Conservation (phyloP, 2,888 invertebrate genomes). For the Chorisops tibialis region DNA sequence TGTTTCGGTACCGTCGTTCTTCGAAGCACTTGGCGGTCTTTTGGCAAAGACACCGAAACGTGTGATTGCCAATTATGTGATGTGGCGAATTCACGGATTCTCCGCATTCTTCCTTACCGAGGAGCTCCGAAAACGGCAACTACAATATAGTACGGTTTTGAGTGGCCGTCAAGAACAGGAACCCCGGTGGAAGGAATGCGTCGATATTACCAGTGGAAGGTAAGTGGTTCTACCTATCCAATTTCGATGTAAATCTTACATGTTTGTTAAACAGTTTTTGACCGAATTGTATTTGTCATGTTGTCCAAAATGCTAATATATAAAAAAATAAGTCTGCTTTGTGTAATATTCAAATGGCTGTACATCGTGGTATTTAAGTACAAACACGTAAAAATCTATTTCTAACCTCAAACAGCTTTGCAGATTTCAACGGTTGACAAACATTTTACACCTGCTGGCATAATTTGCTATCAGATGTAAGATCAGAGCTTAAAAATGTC, state of each 20-base stretch:
- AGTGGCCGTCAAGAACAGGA: constrained; percentile 82
- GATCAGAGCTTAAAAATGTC: too few relatives aligned
- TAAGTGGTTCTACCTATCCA: constrained; percentile 46
- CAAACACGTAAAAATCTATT: too few relatives aligned
- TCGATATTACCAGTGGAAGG: constrained; percentile 75
- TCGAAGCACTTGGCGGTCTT: constrained; percentile 66
- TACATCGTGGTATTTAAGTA: too few relatives aligned
- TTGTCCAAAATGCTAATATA: too few relatives aligned
- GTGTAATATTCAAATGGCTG: too few relatives aligned
- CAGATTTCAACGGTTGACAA: too few relatives aligned
- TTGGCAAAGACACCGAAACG: constrained; percentile 60
- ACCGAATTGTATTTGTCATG: too few relatives aligned
- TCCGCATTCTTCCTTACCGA: constrained; percentile 79
- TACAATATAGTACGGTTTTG: constrained; percentile 75
- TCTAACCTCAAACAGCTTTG: too few relatives aligned
- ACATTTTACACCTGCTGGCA: too few relatives aligned
- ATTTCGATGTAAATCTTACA: not conserved
- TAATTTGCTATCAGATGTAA: too few relatives aligned
- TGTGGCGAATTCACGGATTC: constrained; percentile 86
- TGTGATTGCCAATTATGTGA: constrained; percentile 81
- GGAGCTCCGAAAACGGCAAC: constrained; percentile 70
- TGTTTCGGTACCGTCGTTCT: constrained; percentile 79
- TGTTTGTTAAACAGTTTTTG: too few relatives aligned
- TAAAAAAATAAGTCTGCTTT: too few relatives aligned
- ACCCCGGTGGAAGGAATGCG: constrained; percentile 89